Evolutionary conservation across 37 sponge, comb jelly and placozoan genomes (phyloP).

Genomic region (Oscarella lobularis): DNA sequence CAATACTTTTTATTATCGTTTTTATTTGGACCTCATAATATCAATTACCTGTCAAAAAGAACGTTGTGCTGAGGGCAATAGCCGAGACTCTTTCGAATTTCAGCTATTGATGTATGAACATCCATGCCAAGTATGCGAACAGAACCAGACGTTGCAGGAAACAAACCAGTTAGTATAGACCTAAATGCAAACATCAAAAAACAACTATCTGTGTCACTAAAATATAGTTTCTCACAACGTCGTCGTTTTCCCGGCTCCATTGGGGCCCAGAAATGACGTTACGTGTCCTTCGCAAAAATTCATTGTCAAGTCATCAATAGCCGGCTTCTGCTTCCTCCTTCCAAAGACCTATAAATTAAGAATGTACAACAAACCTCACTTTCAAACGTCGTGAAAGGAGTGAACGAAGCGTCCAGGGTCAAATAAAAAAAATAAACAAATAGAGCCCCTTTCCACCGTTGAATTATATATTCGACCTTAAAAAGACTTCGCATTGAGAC

Average conservation of each 20-base stretch:
- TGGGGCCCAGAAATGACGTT: not conserved
- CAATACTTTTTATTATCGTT: not conserved
- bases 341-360: not conserved
- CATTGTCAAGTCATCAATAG: not conserved
- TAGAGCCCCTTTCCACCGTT: no score
- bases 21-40: not conserved
- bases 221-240: not conserved
- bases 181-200: not conserved
- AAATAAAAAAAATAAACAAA: no score
- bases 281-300: not conserved
- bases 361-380: no score
- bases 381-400: no score
- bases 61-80: slow-evolving; percentile 97
- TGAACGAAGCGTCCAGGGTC: no score
- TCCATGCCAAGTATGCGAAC: slow-evolving; percentile 45
- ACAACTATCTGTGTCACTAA: no score
- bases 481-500: no score
- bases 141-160: slow-evolving; percentile 26
- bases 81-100: slow-evolving; percentile 54
- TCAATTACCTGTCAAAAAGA: slow-evolving; percentile 69
- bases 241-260: slow-evolving; percentile 1
- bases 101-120: slow-evolving; percentile 58
- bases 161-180: slow-evolving; percentile 35
- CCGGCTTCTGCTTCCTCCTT: not conserved
- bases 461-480: no score